Conservation (phyloP, 2,113 vertebrate species). For the Zootoca vivipara region DNA sequence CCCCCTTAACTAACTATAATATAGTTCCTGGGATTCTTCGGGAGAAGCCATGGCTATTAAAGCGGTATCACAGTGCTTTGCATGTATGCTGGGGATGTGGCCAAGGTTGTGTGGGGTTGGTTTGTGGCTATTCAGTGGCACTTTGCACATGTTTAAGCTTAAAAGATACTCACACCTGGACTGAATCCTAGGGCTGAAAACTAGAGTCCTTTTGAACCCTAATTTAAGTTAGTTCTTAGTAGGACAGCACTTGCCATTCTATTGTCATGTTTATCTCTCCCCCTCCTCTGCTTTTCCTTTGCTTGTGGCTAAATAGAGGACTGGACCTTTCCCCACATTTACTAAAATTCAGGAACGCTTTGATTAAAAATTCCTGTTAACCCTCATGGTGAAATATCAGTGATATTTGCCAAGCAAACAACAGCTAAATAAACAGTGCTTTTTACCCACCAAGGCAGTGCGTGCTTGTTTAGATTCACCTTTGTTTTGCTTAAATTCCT, state of each 20-base stretch:
- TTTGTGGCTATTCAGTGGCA: too few relatives aligned
- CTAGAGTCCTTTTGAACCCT: background rate
- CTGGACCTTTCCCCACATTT: conserved; percentile 35
- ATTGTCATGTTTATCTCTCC: background rate
- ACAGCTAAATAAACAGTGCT: conserved; percentile 33
- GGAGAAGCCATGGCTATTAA: too few relatives aligned
- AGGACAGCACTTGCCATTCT: background rate
- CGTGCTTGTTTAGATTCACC: conserved; percentile 38
- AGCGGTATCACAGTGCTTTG: too few relatives aligned
- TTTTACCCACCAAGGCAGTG: conserved; percentile 44
- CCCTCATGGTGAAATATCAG: conserved; percentile 41
- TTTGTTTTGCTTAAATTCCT: conserved; percentile 32
- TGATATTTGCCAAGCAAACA: conserved; percentile 64
- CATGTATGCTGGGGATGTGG: too few relatives aligned
- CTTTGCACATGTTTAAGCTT: too few relatives aligned
- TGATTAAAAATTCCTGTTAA: conserved; percentile 51
- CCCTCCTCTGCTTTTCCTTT: background rate
- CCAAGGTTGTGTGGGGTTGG: too few relatives aligned
- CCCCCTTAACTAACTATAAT: too few relatives aligned
- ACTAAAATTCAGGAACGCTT: conserved; percentile 57
- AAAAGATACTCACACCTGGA: too few relatives aligned
- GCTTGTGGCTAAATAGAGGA: background rate
- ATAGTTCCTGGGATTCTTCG: too few relatives aligned
- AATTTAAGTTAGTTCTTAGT: background rate
- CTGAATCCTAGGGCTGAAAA: too few relatives aligned